A percentile compares a stretch with the other conserved stretches of the same genome.
phyloP scores from a whole-genome alignment of 2,888 invertebrate genomes.

The Latheticus oryzae region DNA sequence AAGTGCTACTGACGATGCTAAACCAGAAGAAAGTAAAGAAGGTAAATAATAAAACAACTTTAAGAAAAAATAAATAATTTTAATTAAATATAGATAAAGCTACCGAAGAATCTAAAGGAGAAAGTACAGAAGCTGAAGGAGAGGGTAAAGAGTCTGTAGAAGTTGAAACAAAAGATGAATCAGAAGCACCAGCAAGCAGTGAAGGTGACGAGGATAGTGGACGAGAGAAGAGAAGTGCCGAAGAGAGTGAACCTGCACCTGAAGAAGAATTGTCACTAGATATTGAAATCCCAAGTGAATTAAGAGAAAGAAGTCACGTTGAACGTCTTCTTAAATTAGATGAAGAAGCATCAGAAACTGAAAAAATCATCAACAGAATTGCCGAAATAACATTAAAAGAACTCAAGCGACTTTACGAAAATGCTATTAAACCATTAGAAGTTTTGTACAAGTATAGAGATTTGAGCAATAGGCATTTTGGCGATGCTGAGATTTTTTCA shows the following conservation, averaged over 20 bases:
- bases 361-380: conserved; percentile 77
- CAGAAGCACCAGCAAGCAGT: conserved; percentile 44
- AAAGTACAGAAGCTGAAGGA: conserved; percentile 36
- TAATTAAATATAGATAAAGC: conserved; percentile 3
- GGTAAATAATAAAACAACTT: conserved; percentile 13
- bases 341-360: conserved; percentile 78
- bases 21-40: conserved; percentile 39
- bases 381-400: conserved; percentile 85
- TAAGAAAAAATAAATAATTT: conserved; percentile 1
- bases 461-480: conserved; percentile 90
- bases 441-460: conserved; percentile 92
- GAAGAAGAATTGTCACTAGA: conserved; percentile 73
- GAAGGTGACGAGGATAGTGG: conserved; percentile 44
- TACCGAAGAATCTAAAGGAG: conserved; percentile 11
- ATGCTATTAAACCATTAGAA: conserved; percentile 90
- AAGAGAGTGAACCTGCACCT: conserved; percentile 55
- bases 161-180: conserved; percentile 45
- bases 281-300: conserved; percentile 79
- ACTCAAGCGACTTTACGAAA: conserved; percentile 86
- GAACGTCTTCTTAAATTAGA: conserved; percentile 83
- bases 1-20: conserved; percentile 35
- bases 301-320: conserved; percentile 84
- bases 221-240: conserved; percentile 41
- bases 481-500: conserved; percentile 94
- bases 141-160: conserved; percentile 47